Conservation (phyloP, 2,797 vertebrate genomes). For the Falco cherrug region DNA sequence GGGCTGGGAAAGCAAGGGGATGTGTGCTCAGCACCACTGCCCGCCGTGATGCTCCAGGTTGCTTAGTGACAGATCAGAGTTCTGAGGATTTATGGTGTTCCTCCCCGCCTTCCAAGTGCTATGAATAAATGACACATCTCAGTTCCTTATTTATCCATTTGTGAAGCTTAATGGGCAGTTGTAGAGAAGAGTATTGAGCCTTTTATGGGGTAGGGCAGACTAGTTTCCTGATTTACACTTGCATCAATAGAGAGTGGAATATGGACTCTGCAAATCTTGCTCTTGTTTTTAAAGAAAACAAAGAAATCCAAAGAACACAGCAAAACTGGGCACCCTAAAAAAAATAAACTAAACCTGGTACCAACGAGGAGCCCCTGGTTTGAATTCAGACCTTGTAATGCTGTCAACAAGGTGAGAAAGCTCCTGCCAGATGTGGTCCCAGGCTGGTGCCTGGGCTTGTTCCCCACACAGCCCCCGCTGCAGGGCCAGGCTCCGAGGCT, state of each 20-base stretch:
- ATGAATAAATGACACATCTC: constrained; percentile 14
- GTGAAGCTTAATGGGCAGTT: constrained; percentile 15
- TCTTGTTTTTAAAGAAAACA: background rate
- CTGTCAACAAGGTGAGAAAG: background rate
- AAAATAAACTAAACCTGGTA: background rate
- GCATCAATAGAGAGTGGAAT: background rate
- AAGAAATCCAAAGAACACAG: background rate
- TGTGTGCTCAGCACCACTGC: fast-evolving
- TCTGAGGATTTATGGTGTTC: background rate
- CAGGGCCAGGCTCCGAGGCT: too few species aligned
- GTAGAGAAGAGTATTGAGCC: background rate
- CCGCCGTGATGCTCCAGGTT: background rate
- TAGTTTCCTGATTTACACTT: background rate
- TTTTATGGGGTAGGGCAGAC: background rate
- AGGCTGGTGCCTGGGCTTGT: fast-evolving
- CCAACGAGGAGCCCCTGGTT: background rate
- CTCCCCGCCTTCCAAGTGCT: background rate
- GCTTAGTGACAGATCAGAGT: background rate
- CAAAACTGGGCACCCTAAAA: background rate
- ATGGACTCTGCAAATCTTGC: background rate
- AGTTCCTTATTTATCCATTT: constrained; percentile 49
- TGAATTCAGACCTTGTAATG: background rate
- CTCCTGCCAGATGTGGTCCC: background rate
- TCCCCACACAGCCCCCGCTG: background rate
- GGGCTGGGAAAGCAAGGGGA: background rate